phyloP scores from a whole-genome alignment of 1,140 invertebrate species.

The Apis laboriosa region DNA sequence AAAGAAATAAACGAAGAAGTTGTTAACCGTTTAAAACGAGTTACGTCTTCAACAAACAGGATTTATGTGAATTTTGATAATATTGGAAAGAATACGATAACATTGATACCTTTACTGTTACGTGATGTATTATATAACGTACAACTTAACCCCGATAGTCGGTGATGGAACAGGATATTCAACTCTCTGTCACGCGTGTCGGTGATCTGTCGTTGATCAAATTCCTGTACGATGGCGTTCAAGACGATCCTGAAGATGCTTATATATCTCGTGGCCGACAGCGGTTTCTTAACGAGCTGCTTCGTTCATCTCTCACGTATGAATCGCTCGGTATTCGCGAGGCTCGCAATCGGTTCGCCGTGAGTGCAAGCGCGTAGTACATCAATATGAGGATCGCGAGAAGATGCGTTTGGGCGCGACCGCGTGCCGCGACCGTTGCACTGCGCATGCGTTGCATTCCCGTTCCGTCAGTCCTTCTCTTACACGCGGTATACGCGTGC shows the following conservation, averaged over 20 bases:
- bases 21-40: not conserved
- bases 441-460: slow-evolving; percentile 60
- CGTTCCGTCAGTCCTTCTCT: slow-evolving; percentile 16
- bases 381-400: slow-evolving; percentile 69
- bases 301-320: slow-evolving; percentile 44
- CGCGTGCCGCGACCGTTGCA: slow-evolving; percentile 60
- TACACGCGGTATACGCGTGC: not conserved
- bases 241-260: not conserved
- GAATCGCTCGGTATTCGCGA: slow-evolving; percentile 43
- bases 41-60: slow-evolving; percentile 4
- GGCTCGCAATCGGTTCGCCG: slow-evolving; percentile 56
- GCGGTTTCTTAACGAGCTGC: slow-evolving; percentile 42
- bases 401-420: slow-evolving; percentile 68
- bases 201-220: slow-evolving; percentile 8
- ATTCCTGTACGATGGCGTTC: not conserved
- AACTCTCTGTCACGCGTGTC: not conserved
- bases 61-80: not conserved
- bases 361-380: slow-evolving; percentile 63
- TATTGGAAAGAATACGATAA: not conserved
- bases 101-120: not conserved
- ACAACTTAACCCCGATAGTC: not conserved
- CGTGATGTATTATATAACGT: not conserved
- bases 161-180: not conserved
- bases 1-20: not conserved
- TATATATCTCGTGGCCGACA: not conserved